These are phyloP conservation scores for Trachymyrmex septentrionalis DNA, from an alignment of 1,140 invertebrate species.

Conservation along the genomic window DNA sequence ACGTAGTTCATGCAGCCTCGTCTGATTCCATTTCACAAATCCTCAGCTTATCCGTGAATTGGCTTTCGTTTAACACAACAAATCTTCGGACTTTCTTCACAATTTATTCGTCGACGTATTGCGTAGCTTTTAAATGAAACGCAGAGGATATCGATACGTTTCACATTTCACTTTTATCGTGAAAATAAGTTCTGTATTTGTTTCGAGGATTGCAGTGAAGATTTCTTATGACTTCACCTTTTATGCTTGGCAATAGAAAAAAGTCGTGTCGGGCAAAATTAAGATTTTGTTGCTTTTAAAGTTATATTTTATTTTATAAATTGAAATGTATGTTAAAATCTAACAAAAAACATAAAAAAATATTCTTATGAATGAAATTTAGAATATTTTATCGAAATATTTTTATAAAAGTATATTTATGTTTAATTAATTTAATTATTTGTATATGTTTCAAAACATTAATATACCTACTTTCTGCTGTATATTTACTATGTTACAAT, in stretches of 20 bases:
- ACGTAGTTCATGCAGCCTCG: constrained; percentile 8
- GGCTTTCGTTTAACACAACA: constrained; percentile 31
- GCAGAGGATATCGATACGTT: background rate
- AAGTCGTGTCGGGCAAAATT: background rate
- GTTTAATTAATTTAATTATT: too few species aligned
- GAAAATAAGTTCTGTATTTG: background rate
- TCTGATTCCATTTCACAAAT: constrained; percentile 39
- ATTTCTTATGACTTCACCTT: constrained; percentile 13
- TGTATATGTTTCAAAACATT: background rate
- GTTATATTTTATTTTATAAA: constrained; percentile 19
- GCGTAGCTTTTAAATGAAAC: background rate
- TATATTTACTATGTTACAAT: background rate
- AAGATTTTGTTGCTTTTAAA: background rate
- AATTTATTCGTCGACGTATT: background rate
- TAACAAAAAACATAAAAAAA: background rate
- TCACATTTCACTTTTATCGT: background rate
- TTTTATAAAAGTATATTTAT: constrained; percentile 8
- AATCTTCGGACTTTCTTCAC: background rate
- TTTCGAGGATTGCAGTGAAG: background rate
- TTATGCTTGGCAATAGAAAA: background rate
- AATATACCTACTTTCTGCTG: background rate
- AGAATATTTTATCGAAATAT: background rate
- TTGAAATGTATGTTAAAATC: background rate
- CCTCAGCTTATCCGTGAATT: constrained; percentile 17
- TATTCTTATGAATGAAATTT: background rate